Evolutionary conservation across 2,797 vertebrate genomes (phyloP).

Genomic region (Coregonus ussuriensis): DNA sequence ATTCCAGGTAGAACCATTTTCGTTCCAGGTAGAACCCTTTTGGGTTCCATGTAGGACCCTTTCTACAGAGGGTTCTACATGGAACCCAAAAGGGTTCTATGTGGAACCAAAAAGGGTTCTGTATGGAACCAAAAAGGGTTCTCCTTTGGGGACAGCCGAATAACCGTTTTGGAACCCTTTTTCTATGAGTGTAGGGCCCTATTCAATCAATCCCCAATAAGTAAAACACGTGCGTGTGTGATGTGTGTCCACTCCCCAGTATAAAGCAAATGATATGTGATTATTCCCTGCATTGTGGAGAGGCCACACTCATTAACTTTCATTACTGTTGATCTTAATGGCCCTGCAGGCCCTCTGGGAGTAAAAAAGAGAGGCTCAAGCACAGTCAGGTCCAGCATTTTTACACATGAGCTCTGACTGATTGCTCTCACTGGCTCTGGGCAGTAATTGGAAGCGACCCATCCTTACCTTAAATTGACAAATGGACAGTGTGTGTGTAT

Average conservation of each 20-base stretch:
- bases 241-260: conserved; percentile 27
- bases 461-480: conserved; percentile 41
- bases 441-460: conserved; percentile 44
- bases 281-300: conserved; percentile 66
- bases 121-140: too few species aligned
- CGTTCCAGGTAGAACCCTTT: too few species aligned
- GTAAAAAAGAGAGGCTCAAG: conserved; percentile 65
- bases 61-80: too few species aligned
- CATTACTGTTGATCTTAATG: conserved; percentile 78
- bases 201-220: background rate
- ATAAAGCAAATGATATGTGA: conserved; percentile 59
- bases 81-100: too few species aligned
- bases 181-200: background rate
- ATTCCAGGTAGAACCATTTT: too few species aligned
- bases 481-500: conserved; percentile 3
- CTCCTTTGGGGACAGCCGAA: too few species aligned
- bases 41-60: too few species aligned
- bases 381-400: conserved; percentile 47
- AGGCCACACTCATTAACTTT: conserved; percentile 74
- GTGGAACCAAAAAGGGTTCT: too few species aligned
- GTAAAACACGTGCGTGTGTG: conserved; percentile 1
- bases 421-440: background rate
- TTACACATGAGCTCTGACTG: conserved; percentile 35
- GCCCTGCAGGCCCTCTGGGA: conserved; percentile 54
- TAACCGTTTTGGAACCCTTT: too few species aligned